A percentile compares a stretch with the other conserved stretches of the same genome.
Conservation (phyloP, 2,888 invertebrate species). For the Drosophila nr. medialis region DNA sequence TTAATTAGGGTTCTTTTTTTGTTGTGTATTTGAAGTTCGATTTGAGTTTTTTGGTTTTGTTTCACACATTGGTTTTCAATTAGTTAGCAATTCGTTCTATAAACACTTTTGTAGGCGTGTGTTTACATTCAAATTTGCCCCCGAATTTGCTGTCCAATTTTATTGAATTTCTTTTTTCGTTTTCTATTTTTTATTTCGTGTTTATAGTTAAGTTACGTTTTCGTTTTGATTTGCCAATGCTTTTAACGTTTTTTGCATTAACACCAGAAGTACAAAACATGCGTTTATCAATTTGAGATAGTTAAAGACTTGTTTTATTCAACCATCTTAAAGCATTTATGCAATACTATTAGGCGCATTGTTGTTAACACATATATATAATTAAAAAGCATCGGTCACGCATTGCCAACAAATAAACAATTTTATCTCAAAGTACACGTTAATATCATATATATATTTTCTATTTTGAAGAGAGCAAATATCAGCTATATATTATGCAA, state of each 20-base stretch:
- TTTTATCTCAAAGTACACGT: constrained; percentile 54
- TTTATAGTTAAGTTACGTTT: constrained; percentile 38
- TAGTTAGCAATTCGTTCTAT: constrained; percentile 25
- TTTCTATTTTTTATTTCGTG: constrained; percentile 17
- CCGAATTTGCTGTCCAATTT: constrained; percentile 25
- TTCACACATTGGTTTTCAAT: constrained; percentile 28
- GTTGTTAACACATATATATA: constrained; percentile 65
- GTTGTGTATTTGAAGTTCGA: constrained; percentile 19
- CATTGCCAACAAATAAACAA: constrained; percentile 66
- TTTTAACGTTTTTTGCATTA: constrained; percentile 69
- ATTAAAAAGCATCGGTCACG: constrained; percentile 76
- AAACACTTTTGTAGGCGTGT: constrained; percentile 45
- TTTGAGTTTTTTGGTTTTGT: constrained; percentile 15
- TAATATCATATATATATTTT: constrained; percentile 36
- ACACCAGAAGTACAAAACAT: constrained; percentile 62
- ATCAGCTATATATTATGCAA: constrained; percentile 45
- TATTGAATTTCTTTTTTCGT: background rate
- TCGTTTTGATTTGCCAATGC: constrained; percentile 68
- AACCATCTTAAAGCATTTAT: constrained; percentile 56
- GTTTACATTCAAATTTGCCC: constrained; percentile 20
- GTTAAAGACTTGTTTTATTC: constrained; percentile 60
- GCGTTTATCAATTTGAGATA: constrained; percentile 66
- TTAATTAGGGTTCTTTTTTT: constrained; percentile 15
- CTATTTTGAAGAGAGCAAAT: constrained; percentile 49
- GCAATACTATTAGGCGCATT: constrained; percentile 67